phyloP scores from a whole-genome alignment of 2,797 vertebrate genomes.

The Gymnodraco acuticeps region DNA sequence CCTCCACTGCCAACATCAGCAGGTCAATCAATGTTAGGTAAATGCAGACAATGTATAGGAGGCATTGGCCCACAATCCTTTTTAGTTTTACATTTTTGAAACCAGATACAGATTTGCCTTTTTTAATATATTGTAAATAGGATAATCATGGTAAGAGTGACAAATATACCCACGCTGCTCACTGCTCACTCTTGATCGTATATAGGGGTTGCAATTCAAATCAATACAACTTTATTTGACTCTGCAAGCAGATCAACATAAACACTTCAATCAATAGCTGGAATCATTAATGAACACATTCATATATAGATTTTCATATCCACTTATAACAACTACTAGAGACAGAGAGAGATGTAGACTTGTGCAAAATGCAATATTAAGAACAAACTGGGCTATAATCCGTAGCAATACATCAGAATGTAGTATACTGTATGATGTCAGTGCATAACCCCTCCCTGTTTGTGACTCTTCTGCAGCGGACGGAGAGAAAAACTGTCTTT shows the following conservation, averaged over 20 bases:
- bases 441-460: conserved; percentile 38
- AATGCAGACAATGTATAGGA: background rate
- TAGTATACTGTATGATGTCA: background rate
- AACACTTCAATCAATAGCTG: background rate
- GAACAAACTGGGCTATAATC: too few species aligned
- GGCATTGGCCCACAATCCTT: too few species aligned
- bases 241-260: background rate
- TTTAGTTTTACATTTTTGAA: background rate
- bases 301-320: too few species aligned
- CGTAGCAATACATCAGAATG: background rate
- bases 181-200: background rate
- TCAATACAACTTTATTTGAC: background rate
- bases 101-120: background rate
- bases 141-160: background rate
- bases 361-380: too few species aligned
- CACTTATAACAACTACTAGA: too few species aligned
- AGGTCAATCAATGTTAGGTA: background rate
- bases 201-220: background rate
- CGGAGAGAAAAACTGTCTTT: conserved; percentile 22
- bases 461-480: conserved; percentile 70
- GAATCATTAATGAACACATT: background rate
- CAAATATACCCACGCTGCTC: background rate
- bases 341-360: too few species aligned
- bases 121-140: background rate
- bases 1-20: too few species aligned